phyloP scores from a whole-genome alignment of 2,113 vertebrate species.

The Hiodon alosoides region DNA sequence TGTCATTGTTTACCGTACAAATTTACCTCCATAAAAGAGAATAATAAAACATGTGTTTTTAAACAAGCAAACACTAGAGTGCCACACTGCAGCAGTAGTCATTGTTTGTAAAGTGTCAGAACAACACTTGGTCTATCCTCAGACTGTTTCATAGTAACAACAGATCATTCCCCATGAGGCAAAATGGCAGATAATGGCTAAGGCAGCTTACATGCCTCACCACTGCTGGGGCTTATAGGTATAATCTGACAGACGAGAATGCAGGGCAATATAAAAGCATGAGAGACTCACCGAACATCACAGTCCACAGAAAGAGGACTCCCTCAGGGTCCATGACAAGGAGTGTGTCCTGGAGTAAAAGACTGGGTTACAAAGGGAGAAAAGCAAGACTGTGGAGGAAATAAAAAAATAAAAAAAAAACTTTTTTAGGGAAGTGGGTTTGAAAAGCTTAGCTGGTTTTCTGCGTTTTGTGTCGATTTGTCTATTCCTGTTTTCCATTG shows the following conservation, averaged over 20 bases:
- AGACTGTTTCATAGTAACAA: too few relatives aligned
- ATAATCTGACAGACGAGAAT: background rate
- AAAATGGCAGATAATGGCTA: background rate
- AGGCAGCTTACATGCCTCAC: background rate
- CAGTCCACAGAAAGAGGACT: slow-evolving; percentile 24
- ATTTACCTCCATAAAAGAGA: background rate
- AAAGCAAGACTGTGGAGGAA: slow-evolving; percentile 38
- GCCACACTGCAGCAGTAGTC: background rate
- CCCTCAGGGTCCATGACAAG: slow-evolving; percentile 46
- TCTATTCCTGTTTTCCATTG: background rate
- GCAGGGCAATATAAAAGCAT: background rate
- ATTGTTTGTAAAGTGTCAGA: background rate
- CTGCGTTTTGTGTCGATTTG: too few relatives aligned
- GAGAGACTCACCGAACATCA: slow-evolving; percentile 49
- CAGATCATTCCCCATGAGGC: background rate
- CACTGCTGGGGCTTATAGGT: background rate
- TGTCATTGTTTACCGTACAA: background rate
- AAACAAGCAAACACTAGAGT: background rate
- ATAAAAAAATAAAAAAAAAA: background rate
- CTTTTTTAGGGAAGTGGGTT: too few relatives aligned
- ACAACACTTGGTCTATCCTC: background rate
- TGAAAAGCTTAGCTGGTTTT: too few relatives aligned
- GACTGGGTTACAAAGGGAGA: slow-evolving; percentile 15
- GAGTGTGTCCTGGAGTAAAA: slow-evolving; percentile 34
- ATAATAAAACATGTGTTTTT: background rate